Evolutionary conservation across 2,113 vertebrate genomes (phyloP), one percentile per base, ranked within the genome.

Genomic region (Neolamprologus hecqui): DNA sequence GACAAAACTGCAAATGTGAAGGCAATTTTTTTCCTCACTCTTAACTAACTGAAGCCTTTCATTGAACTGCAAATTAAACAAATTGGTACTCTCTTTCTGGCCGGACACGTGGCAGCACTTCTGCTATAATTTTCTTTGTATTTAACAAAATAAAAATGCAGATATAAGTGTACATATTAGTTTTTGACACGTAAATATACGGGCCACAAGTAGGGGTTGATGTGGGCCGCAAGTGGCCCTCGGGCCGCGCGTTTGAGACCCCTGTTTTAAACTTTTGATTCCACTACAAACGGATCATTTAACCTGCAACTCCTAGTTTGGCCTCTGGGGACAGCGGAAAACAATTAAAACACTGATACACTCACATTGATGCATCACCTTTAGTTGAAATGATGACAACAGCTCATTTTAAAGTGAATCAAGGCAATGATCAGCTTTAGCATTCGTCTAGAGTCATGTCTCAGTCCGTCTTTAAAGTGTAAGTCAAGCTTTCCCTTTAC

Each of bases 271-370:
- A 19, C 42, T 1, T 11, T 49, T 75, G 26, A 80, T 54, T 47
- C 42, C 57, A 65, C 75, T 68, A 6, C 14, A 54, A 11, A 40
- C 0, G 3, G 11, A 19, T 19, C 12, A 6, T 63, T 37, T 26
- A 85, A 84, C 9, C 9, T 85, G 21, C 23, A 70, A 70, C 6
- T 13, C 13, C 10, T 9, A 23, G 13, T 47, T 82, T 35, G 57
- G 33, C 84, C 84, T 68, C 58, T 45, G 53, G 81, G 70, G 33
- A 75, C 65, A 82, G 40, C 13, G 6, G 11, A 45, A 45, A 77
- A 49, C 15, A 1, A 31, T 23, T 51, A 51, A 77, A 47, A 31
- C 23, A 33, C 0, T 19, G 57, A 60, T 33, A 6, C 15, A 0
- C 57, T 60, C 0, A 6, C 0, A 11, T 33, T 60, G 15, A 60